Evolutionary conservation across 2,888 invertebrate species (phyloP), one percentile per base, ranked within the genome.

Genomic region (Eupithecia subumbrata): DNA sequence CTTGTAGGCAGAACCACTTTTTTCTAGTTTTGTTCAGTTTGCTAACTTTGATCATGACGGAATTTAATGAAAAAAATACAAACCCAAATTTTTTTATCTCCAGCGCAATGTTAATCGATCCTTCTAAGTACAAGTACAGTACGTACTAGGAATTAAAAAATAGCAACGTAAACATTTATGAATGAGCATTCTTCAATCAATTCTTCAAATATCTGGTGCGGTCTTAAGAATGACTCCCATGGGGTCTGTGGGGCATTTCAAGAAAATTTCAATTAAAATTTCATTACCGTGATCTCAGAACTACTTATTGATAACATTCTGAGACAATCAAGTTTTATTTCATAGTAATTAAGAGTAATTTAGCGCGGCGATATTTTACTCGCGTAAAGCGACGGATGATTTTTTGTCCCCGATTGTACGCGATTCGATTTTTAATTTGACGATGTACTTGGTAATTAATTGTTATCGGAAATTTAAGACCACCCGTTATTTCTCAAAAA

Each of bases 271-370:
- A 56, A 56, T 56, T 56, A 25, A 22, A 56, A 56, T 56, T 22
- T 56, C 14, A 60, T 56, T 11, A 22, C n/a, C 11, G 9, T 22
- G n/a, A 60, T 60, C 60, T 14, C 60, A 25, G 60, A 60, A 25
- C 3, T 25, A 60, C 60, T 22, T 22, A 56, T 56, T 22, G 22
- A 25, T 60, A 60, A 25, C 14, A 60, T 22, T 60, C 25, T 8
- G 34, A 34, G 18, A 34, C 69, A 56, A 74, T 67, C 16, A 74
- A 67, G 43, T 52, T 56, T 72, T 68, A 56, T 63, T 70, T 30
- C 34, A 68, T 25, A 43, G 40, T 56, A 74, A 67, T 74, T 71
- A 74, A 70, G 56, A 52, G 70, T 74, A 66, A 74, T 74, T 74
- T 66, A 48, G 74, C 30, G 25, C 48, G 52, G 37, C 56, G 63